Percentiles rank a stretch among this genome's conserved stretches.
Evolutionary conservation across 1,140 invertebrate species (phyloP).

Genomic region (Musca domestica): DNA sequence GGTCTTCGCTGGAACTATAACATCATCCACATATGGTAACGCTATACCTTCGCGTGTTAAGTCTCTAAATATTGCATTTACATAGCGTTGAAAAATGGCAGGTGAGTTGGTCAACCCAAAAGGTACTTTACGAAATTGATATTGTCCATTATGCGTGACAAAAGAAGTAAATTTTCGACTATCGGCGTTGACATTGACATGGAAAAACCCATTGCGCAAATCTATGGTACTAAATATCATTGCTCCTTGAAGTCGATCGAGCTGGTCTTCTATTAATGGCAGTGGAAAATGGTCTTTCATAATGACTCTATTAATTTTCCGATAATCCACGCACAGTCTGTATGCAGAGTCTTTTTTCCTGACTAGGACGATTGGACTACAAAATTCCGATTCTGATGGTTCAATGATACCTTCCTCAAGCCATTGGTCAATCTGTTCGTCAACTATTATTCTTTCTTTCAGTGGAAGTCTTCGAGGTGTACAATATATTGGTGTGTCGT

Average conservation of each 20-base stretch:
- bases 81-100: conserved; percentile 17
- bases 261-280: conserved; percentile 21
- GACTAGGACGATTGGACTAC: conserved; percentile 34
- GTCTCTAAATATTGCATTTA: conserved; percentile 23
- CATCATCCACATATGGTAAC: conserved; percentile 21
- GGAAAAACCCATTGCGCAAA: too few relatives aligned
- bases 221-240: conserved; percentile 19
- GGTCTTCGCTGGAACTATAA: conserved; percentile 24
- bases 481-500: conserved; percentile 32
- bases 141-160: conserved; percentile 20
- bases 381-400: conserved; percentile 31
- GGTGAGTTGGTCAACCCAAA: conserved; percentile 26
- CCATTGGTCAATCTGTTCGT: conserved; percentile 32
- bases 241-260: conserved; percentile 15
- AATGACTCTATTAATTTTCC: conserved; percentile 28
- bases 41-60: conserved; percentile 8
- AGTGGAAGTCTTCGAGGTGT: conserved; percentile 26
- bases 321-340: conserved; percentile 31
- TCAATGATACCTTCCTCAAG: conserved; percentile 32
- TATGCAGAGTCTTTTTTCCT: conserved; percentile 29
- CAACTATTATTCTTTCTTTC: conserved; percentile 25
- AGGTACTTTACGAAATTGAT: conserved; percentile 17
- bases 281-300: conserved; percentile 12
- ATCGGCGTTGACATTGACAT: conserved; percentile 1
- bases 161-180: conserved; percentile 24